Conservation (phyloP, 2,797 vertebrate genomes). For the Melopsittacus undulatus region DNA sequence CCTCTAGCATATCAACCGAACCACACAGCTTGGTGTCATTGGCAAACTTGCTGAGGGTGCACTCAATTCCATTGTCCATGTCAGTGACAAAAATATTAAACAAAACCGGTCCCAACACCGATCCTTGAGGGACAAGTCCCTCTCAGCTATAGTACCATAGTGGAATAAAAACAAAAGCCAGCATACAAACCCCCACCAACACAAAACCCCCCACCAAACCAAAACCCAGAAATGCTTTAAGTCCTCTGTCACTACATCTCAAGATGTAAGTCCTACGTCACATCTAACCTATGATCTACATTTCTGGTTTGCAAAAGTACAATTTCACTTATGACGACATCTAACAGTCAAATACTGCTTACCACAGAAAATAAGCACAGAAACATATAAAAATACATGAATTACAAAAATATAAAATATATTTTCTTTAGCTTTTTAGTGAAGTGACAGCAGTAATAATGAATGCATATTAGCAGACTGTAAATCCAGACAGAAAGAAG, state of each 20-base stretch:
- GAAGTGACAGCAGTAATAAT: background rate
- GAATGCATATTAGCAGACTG: background rate
- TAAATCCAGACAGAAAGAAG: background rate
- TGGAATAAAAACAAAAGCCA: rapidly evolving
- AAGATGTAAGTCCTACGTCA: background rate
- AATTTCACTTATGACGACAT: background rate
- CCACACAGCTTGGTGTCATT: no score
- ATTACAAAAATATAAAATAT: background rate
- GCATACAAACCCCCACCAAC: background rate
- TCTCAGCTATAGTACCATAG: background rate
- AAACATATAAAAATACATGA: background rate
- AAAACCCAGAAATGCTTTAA: background rate
- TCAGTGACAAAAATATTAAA: no score
- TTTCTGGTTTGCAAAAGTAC: background rate
- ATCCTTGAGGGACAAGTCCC: background rate
- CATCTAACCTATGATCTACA: background rate
- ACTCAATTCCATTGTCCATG: no score
- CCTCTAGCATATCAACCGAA: no score
- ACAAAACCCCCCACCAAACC: background rate
- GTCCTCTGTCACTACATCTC: background rate
- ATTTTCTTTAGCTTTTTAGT: background rate
- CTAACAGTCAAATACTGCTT: background rate
- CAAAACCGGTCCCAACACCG: no score
- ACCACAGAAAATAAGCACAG: background rate
- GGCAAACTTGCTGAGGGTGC: no score